Evolutionary conservation across 2,797 vertebrate species (phyloP), one percentile per base, ranked within the genome.

Genomic region (Periophthalmus magnuspinnatus): DNA sequence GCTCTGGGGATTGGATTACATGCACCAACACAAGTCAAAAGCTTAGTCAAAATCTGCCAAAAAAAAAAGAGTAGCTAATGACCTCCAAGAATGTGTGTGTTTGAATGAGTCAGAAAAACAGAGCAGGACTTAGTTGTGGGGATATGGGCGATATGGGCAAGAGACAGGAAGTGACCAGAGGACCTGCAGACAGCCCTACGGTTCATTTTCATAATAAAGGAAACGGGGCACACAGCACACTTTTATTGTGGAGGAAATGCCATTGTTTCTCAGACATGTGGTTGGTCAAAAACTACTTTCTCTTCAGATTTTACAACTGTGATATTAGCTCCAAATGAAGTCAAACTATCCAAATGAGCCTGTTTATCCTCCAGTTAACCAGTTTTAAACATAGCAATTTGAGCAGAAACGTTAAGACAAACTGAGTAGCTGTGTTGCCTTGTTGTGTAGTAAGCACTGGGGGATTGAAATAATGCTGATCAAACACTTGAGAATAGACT

Each of bases 171-270:
- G 81, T 60, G 4, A 68, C 33, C 14, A 65, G 76, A 9, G 0
- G 68, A 32, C 77, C 28, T 70, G 88, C 82, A 81, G 74, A 72
- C 75, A 72, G 75, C 81, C 65, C 28, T 56, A 3, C 33, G 19
- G 74, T 78, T 65, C 57, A 71, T 71, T 83, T 62, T 61, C 72
- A 84, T 80, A 69, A 87, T 82, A 81, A 81, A 90, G 87, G 85
- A 90, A 90, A 79, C 73, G 14, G 50, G 58, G 55, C n/a, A 0
- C 45, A 36, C 72, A 57, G 78, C 9, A 16, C 69, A 13, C 70
- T 71, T 83, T 69, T 71, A 81, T 86, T 84, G 82, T 87, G 56
- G 79, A 88, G 92, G 91, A 95, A 93, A 86, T 0, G 0, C 81
- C 78, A 91, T 86, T 88, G 79, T 87, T 87, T 59, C 65, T 69